Evolutionary conservation across 2,113 vertebrate genomes (phyloP).

Genomic region (Erythrolamprus reginae): DNA sequence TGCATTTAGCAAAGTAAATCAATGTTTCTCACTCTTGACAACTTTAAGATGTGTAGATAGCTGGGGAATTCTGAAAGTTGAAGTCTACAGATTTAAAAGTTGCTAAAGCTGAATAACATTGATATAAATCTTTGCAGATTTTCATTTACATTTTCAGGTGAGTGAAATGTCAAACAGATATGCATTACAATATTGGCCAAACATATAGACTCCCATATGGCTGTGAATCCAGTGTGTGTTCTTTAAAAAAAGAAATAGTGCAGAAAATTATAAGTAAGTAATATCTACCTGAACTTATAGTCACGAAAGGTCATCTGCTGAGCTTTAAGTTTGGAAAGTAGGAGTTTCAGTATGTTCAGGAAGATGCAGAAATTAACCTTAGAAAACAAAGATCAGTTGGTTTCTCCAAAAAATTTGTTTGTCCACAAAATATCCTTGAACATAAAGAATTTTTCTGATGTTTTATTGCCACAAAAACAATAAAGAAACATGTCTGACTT

Average conservation of each 20-base stretch:
- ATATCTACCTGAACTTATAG: conserved; percentile 90
- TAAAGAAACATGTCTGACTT: not conserved
- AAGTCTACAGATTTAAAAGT: not conserved
- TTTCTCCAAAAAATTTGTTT: not conserved
- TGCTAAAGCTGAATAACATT: not conserved
- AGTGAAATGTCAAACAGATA: not conserved
- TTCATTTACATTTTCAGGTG: not conserved
- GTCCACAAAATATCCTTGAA: not conserved
- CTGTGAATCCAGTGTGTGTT: not conserved
- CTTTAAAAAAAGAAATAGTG: not conserved
- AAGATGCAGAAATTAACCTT: conserved; percentile 94
- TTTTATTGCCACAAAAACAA: not conserved
- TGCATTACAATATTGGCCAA: not conserved
- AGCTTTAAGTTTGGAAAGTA: conserved; percentile 92
- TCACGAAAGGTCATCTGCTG: conserved; percentile 88
- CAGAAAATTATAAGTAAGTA: not conserved
- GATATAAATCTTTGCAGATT: not conserved
- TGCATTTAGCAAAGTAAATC: not conserved
- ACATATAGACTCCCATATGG: not conserved
- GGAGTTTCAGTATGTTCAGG: conserved; percentile 87
- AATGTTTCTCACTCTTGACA: not conserved
- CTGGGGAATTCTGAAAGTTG: not conserved
- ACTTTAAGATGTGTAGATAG: not conserved
- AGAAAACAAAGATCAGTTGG: conserved; percentile 41
- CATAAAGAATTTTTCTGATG: not conserved